Percentiles rank a stretch among this genome's conserved stretches.
Conservation (phyloP, 2,888 invertebrate genomes). For the Chouioia cunea region DNA sequence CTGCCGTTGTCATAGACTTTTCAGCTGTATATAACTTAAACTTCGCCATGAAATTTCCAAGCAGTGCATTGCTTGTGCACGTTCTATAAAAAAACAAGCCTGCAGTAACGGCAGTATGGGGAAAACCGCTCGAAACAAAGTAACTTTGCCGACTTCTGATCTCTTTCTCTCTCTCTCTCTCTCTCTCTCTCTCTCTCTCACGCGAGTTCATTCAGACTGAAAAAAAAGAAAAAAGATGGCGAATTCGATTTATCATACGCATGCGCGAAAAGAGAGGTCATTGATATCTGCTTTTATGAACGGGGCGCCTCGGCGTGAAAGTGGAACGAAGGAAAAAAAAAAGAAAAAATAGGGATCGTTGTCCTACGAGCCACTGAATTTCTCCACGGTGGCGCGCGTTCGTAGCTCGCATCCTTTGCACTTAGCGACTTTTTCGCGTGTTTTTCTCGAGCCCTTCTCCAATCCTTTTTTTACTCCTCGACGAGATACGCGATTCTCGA, state of each 20-base stretch:
- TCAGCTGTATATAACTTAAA: too few relatives aligned
- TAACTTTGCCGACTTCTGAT: too few relatives aligned
- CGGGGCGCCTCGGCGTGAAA: conserved; percentile 45
- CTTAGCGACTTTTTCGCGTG: background rate
- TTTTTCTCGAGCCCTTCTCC: too few relatives aligned
- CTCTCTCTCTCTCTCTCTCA: too few relatives aligned
- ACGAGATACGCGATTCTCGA: too few relatives aligned
- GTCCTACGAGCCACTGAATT: background rate
- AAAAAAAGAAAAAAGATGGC: background rate
- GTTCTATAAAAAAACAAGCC: too few relatives aligned
- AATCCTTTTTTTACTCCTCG: too few relatives aligned
- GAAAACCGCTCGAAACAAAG: too few relatives aligned
- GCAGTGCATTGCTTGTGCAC: too few relatives aligned
- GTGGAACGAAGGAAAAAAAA: conserved; percentile 42
- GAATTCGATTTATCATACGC: background rate
- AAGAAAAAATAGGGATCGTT: background rate
- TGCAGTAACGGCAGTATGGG: too few relatives aligned
- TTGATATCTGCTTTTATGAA: conserved; percentile 51
- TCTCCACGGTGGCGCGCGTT: background rate
- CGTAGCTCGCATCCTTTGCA: background rate
- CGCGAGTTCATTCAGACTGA: background rate
- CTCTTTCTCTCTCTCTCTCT: too few relatives aligned
- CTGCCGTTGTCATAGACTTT: background rate
- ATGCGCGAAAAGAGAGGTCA: conserved; percentile 39
- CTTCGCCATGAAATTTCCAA: too few relatives aligned